phyloP scores from a whole-genome alignment of 23 tunicate genomes.

The Phallusia fumigata region DNA sequence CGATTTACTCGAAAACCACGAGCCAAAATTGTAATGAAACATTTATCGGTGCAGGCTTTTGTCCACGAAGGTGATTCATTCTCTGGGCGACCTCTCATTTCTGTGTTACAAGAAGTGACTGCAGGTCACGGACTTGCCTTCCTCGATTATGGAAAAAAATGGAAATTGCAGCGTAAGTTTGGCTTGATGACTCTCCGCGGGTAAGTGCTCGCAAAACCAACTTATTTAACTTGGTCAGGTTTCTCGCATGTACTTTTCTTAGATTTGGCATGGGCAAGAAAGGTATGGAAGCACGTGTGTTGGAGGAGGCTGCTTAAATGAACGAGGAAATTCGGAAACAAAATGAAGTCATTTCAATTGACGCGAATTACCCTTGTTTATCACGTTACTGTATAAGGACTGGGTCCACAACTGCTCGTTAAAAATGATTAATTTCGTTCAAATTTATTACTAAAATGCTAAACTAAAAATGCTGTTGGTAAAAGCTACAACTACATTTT shows the following conservation, averaged over 20 bases:
- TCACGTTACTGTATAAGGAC: not conserved
- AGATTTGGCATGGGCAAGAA: constrained; percentile 1
- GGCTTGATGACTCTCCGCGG: not conserved
- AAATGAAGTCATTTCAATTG: not conserved
- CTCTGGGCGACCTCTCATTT: not conserved
- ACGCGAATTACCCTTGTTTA: not conserved
- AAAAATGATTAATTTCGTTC: too few species aligned
- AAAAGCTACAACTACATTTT: not conserved
- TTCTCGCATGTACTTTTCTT: not conserved
- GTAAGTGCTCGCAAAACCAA: not conserved
- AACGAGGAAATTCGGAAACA: not conserved
- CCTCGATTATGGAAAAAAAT: constrained; percentile 2
- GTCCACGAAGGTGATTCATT: not conserved
- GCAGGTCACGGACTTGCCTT: not conserved
- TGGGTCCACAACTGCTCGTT: too few species aligned
- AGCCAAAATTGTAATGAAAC: too few species aligned
- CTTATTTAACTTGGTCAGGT: not conserved
- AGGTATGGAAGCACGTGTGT: not conserved
- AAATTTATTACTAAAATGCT: not conserved
- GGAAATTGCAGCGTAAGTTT: not conserved
- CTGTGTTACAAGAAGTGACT: not conserved
- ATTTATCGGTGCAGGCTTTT: not conserved
- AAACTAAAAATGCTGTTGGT: not conserved
- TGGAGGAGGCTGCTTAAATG: not conserved
- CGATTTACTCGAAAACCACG: too few species aligned